Conservation (phyloP, 2,888 invertebrate species). For the Belgica antarctica region DNA sequence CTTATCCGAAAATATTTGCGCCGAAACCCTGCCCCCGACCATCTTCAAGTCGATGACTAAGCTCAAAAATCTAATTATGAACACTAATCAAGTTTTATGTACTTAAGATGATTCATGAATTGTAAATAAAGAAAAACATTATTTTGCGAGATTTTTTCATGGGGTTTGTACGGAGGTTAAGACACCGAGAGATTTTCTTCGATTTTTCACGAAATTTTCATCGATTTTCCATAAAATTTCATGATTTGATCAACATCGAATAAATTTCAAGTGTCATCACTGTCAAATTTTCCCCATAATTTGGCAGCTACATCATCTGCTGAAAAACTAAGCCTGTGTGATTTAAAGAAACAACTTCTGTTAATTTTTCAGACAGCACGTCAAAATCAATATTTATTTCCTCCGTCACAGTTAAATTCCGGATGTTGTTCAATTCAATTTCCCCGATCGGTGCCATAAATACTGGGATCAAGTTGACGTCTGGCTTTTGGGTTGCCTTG, state of each 20-base stretch:
- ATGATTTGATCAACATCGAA: too few species aligned
- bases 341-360: not conserved
- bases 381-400: conserved; percentile 11
- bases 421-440: not conserved
- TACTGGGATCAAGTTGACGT: not conserved
- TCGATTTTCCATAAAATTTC: too few species aligned
- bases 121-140: conserved; percentile 10
- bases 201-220: too few species aligned
- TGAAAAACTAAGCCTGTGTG: too few species aligned
- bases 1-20: conserved; percentile 30
- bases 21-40: not conserved
- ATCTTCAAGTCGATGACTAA: conserved; percentile 36
- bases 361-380: not conserved
- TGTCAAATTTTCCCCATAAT: too few species aligned
- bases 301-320: too few species aligned
- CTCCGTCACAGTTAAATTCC: not conserved
- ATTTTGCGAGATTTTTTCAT: not conserved
- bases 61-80: conserved; percentile 34
- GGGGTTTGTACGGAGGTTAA: too few species aligned
- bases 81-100: conserved; percentile 20
- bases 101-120: not conserved
- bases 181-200: too few species aligned
- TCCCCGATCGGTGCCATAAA: not conserved
- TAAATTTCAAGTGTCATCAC: too few species aligned
- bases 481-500: not conserved